These are phyloP conservation scores for Sebastes nivosus DNA, from an alignment of 2,797 vertebrate species.

Conservation along the genomic window DNA sequence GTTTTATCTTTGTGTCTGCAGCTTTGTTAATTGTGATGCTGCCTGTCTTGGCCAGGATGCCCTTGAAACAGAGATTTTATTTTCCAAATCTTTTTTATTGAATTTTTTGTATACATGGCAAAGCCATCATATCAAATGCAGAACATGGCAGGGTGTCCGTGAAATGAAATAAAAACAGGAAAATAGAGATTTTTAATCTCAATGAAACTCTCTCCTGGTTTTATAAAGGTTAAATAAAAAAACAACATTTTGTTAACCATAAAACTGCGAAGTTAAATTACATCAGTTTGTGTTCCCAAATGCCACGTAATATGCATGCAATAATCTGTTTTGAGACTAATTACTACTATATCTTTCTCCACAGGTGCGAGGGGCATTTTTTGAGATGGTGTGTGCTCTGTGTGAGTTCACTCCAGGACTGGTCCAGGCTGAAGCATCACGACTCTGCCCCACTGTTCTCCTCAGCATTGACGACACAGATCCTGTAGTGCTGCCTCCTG, in stretches of 20 bases:
- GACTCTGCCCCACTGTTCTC: slow-evolving; percentile 89
- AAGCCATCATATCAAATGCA: no score
- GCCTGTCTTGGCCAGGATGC: neutral
- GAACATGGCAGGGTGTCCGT: no score
- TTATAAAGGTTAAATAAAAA: neutral
- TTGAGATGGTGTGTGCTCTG: slow-evolving; percentile 89
- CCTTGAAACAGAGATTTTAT: no score
- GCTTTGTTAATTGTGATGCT: neutral
- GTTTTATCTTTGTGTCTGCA: neutral
- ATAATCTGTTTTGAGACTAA: neutral
- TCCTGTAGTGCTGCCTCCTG: slow-evolving; percentile 90
- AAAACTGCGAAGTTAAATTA: neutral
- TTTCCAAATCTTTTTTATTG: no score
- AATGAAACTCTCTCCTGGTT: neutral
- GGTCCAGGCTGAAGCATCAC: slow-evolving; percentile 86
- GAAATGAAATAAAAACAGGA: neutral
- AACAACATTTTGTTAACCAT: neutral
- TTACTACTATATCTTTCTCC: neutral
- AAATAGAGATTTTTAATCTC: neutral
- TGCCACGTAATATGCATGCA: neutral
- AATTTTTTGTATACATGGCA: no score
- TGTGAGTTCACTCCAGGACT: slow-evolving; percentile 87
- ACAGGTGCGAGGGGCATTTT: slow-evolving; percentile 95
- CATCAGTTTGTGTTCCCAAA: neutral
- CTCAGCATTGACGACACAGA: slow-evolving; percentile 94